Evolutionary conservation across 2,113 vertebrate genomes (phyloP).

Genomic region (Corythoichthys intestinalis): DNA sequence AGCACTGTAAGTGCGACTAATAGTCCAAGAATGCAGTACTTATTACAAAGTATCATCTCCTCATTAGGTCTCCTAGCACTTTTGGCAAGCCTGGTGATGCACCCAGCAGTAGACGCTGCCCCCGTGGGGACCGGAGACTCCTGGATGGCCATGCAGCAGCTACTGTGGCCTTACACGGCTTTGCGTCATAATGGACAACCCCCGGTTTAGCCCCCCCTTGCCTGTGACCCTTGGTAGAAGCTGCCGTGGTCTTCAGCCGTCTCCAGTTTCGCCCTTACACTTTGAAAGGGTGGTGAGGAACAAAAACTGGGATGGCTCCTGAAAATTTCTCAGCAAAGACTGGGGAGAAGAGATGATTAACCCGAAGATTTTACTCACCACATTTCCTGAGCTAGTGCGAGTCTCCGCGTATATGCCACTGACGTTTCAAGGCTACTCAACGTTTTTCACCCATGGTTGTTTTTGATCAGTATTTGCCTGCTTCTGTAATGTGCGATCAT

Average conservation of each 20-base stretch:
- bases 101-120: slow-evolving; percentile 81
- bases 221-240: neutral
- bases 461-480: neutral
- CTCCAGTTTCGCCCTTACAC: slow-evolving; percentile 10
- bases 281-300: slow-evolving; percentile 1
- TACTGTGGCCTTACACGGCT: slow-evolving; percentile 85
- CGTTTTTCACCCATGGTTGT: neutral
- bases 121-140: slow-evolving; percentile 81
- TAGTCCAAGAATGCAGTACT: neutral
- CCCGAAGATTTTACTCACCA: slow-evolving; percentile 44
- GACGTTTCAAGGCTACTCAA: neutral
- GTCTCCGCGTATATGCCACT: slow-evolving; percentile 9
- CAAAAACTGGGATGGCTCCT: slow-evolving; percentile 43
- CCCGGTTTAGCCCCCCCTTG: slow-evolving; percentile 67
- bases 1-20: no score
- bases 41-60: neutral
- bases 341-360: slow-evolving; percentile 33
- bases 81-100: slow-evolving; percentile 81
- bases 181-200: slow-evolving; percentile 84
- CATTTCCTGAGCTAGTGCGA: slow-evolving; percentile 48
- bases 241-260: slow-evolving; percentile 8
- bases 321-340: slow-evolving; percentile 26
- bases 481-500: slow-evolving; percentile 18
- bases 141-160: slow-evolving; percentile 86
- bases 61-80: slow-evolving; percentile 77